Evolutionary conservation across 2,113 vertebrate species (phyloP).

Genomic region (Oenanthe oenanthe): DNA sequence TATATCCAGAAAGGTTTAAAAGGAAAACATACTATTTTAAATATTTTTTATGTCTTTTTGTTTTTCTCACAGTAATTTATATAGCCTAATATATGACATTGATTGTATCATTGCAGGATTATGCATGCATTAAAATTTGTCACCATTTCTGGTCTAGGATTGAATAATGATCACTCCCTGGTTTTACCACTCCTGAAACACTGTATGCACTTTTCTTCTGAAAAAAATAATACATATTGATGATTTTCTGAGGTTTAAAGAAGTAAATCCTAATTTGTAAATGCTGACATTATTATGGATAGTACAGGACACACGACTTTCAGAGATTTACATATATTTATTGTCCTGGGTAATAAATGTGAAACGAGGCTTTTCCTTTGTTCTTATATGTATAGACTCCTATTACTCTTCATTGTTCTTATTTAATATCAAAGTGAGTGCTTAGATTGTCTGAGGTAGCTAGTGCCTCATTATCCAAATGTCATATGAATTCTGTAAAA

Average conservation of each 20-base stretch:
- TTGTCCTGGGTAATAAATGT: not conserved
- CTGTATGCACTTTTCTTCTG: not conserved
- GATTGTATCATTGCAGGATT: not conserved
- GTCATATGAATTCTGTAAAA: not conserved
- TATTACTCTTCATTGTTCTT: not conserved
- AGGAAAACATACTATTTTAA: not conserved
- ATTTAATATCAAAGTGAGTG: not conserved
- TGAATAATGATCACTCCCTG: not conserved
- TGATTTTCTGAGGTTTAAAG: not conserved
- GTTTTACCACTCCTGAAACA: not conserved
- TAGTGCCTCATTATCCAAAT: not conserved
- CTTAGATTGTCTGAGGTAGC: not conserved
- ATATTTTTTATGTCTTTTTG: not conserved
- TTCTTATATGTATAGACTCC: not conserved
- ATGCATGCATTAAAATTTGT: not conserved
- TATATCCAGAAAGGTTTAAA: not conserved
- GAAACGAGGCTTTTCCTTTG: not conserved
- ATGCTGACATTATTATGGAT: not conserved
- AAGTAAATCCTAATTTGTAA: not conserved
- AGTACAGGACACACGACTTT: not conserved
- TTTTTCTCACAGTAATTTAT: not conserved
- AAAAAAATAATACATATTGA: not conserved
- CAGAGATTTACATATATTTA: not conserved
- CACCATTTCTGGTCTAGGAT: not conserved
- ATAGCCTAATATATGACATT: not conserved